Conservation (phyloP, 2,888 invertebrate species). For the Aquatica leii region DNA sequence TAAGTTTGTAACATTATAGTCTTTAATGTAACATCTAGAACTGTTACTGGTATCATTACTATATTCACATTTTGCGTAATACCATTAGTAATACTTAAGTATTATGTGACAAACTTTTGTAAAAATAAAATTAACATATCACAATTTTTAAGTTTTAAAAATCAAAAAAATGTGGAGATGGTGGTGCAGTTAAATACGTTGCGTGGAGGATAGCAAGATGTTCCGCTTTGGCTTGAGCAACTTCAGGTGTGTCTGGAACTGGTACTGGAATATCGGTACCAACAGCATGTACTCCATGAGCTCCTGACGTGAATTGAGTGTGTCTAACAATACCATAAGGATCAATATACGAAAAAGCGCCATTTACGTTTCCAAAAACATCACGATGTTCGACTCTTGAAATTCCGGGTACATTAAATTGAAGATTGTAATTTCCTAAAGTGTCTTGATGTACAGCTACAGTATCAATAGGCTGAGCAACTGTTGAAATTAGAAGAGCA, state of each 20-base stretch:
- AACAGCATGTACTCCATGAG: slow-evolving; percentile 37
- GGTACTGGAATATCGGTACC: slow-evolving; percentile 40
- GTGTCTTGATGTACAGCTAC: slow-evolving; percentile 40
- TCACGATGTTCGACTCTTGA: slow-evolving; percentile 40
- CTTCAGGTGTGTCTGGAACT: slow-evolving; percentile 48
- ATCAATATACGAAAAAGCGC: slow-evolving; percentile 43
- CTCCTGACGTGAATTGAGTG: slow-evolving; percentile 34
- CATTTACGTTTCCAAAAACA: too few relatives aligned
- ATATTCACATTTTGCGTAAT: too few relatives aligned
- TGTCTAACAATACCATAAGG: slow-evolving; percentile 38
- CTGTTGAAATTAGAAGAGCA: slow-evolving; percentile 3
- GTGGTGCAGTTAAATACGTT: too few relatives aligned
- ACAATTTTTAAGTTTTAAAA: too few relatives aligned
- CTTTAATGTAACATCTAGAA: too few relatives aligned
- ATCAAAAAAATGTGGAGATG: slow-evolving; percentile 40
- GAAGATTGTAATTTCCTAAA: slow-evolving; percentile 43
- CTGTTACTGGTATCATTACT: too few relatives aligned
- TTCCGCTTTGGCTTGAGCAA: slow-evolving; percentile 42
- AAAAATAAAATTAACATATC: too few relatives aligned
- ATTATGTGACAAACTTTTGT: too few relatives aligned
- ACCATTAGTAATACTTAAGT: too few relatives aligned
- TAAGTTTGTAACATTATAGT: too few relatives aligned
- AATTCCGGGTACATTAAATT: slow-evolving; percentile 34
- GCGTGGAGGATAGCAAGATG: too few relatives aligned
- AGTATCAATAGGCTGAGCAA: slow-evolving; percentile 22